Evolutionary conservation across 2,888 invertebrate genomes (phyloP).

Genomic region (Drosophila histrio): DNA sequence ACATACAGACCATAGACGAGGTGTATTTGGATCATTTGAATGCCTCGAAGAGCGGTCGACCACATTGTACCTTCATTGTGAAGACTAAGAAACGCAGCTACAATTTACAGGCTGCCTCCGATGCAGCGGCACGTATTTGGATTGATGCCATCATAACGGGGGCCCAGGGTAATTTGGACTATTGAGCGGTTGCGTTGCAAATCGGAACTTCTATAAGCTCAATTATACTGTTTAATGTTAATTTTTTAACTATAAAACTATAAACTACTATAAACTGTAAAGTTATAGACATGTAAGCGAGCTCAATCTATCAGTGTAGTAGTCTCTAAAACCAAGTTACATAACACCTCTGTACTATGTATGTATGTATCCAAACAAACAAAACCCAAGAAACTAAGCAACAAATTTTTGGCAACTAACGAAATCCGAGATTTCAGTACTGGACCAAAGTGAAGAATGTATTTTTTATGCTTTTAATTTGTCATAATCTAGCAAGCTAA

Average conservation of each 20-base stretch:
- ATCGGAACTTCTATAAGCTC: constrained; percentile 32
- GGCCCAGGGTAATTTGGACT: constrained; percentile 84
- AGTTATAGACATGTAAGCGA: constrained; percentile 38
- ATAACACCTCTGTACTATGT: constrained; percentile 31
- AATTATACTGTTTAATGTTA: constrained; percentile 16
- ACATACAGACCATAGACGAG: constrained; percentile 93
- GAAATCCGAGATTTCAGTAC: constrained; percentile 79
- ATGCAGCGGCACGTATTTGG: constrained; percentile 98
- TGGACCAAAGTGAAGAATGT: constrained; percentile 77
- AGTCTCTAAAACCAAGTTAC: constrained; percentile 30
- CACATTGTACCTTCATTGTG: constrained; percentile 96
- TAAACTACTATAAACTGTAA: constrained; percentile 11
- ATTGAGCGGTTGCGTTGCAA: constrained; percentile 57
- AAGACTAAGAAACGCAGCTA: constrained; percentile 96
- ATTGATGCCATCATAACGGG: constrained; percentile 88
- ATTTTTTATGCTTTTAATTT: constrained; percentile 65
- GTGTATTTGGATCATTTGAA: constrained; percentile 98
- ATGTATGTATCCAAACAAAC: constrained; percentile 4
- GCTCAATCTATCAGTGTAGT: constrained; percentile 29
- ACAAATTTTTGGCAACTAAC: constrained; percentile 63
- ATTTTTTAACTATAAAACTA: not conserved
- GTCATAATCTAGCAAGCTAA: constrained; percentile 48
- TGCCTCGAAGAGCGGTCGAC: constrained; percentile 95
- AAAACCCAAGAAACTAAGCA: constrained; percentile 34
- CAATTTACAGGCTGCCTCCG: constrained; percentile 95